These are phyloP conservation scores for Delia radicum DNA, from an alignment of 1,140 invertebrate genomes.

Conservation along the genomic window DNA sequence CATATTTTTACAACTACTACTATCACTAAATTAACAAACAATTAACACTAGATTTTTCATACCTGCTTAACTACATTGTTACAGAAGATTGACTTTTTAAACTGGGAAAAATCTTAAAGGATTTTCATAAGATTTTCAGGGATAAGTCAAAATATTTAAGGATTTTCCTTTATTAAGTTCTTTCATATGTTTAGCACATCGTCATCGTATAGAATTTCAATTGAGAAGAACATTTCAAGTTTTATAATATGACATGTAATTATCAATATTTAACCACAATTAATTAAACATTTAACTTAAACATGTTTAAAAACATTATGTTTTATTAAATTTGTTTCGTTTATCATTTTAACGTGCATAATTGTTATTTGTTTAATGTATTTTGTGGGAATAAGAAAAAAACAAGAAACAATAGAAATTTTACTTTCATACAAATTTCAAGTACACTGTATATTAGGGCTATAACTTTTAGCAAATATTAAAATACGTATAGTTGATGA, in stretches of 20 bases:
- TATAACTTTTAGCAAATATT: neutral
- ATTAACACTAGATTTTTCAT: constrained; percentile 7
- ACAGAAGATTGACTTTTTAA: neutral
- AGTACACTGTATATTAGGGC: neutral
- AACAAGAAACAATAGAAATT: constrained; percentile 20
- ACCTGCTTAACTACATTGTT: neutral
- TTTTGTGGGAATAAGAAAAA: neutral
- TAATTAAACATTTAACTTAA: neutral
- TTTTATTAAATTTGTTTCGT: neutral
- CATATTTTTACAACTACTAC: no score
- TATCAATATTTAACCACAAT: constrained; percentile 1
- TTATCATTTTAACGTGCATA: neutral
- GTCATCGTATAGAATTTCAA: no score
- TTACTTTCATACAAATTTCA: constrained; percentile 2
- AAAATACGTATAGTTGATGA: no score
- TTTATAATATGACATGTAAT: neutral
- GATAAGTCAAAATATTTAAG: neutral
- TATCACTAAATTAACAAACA: constrained; percentile 18
- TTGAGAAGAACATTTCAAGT: no score
- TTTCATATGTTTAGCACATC: neutral
- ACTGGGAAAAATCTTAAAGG: neutral
- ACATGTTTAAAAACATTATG: neutral
- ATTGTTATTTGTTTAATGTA: neutral
- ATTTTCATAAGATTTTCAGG: no score
- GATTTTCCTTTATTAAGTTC: neutral